Evolutionary conservation across 2,797 vertebrate species (phyloP).

Genomic region (Crypturellus tataupa): DNA sequence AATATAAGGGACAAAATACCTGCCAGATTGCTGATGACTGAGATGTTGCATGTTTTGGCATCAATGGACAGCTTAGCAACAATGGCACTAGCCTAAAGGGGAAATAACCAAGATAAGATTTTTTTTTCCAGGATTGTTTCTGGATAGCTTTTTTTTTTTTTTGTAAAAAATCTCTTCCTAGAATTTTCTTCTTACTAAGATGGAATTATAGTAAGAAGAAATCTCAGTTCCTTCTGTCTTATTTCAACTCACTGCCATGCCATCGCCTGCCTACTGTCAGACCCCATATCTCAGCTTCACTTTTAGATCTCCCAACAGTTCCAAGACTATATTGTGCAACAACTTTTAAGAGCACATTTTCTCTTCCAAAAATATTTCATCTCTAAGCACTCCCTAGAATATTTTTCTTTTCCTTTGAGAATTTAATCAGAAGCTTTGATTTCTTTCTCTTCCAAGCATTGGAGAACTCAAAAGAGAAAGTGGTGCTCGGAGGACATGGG

Average conservation of each 20-base stretch:
- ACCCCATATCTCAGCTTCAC: neutral
- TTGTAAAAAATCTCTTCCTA: neutral
- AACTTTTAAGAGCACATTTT: neutral
- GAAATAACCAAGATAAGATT: slow-evolving; percentile 21
- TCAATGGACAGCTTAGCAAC: slow-evolving; percentile 57
- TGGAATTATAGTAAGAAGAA: neutral
- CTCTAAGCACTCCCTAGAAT: neutral
- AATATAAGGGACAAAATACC: slow-evolving; percentile 56
- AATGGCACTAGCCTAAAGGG: slow-evolving; percentile 12
- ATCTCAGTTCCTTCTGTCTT: neutral
- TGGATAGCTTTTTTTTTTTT: slow-evolving; percentile 3
- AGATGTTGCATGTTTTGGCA: slow-evolving; percentile 64
- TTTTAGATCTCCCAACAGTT: neutral
- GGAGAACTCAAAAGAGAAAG: neutral
- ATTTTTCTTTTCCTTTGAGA: neutral
- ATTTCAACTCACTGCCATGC: neutral
- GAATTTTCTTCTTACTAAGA: neutral
- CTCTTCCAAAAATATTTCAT: neutral
- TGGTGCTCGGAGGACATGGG: neutral
- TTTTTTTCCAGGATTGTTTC: neutral
- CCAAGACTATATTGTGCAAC: neutral
- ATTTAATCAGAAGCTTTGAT: neutral
- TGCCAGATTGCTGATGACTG: slow-evolving; percentile 76
- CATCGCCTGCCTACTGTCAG: neutral
- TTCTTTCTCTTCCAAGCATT: neutral